Conservation (phyloP, 2,113 vertebrate species). For the Isichthys henryi region DNA sequence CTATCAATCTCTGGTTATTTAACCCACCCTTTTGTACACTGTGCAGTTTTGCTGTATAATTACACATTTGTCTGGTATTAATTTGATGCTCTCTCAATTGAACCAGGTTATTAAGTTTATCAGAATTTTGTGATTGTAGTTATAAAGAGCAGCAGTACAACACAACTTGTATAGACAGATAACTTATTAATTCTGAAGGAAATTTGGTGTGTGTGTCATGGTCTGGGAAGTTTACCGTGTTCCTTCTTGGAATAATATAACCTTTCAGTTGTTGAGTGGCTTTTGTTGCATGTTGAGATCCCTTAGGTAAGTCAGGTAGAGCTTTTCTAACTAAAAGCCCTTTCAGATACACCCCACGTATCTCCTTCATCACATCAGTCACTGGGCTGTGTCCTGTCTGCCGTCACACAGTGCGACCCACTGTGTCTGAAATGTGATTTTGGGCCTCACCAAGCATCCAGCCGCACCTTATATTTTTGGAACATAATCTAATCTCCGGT, state of each 20-base stretch:
- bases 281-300: background rate
- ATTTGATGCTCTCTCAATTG: background rate
- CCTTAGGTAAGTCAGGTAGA: background rate
- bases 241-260: background rate
- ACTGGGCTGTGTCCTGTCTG: background rate
- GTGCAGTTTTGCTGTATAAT: background rate
- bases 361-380: background rate
- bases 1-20: background rate
- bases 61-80: background rate
- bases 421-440: background rate
- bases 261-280: background rate
- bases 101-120: background rate
- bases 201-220: background rate
- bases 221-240: background rate
- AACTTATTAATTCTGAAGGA: background rate
- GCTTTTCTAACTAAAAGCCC: background rate
- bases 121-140: background rate
- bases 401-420: background rate
- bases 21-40: background rate
- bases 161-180: background rate
- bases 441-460: background rate
- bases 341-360: background rate
- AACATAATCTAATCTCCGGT: background rate
- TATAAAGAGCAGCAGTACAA: background rate
- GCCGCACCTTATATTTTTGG: background rate